Base-by-base conservation (phyloP, 1,140 invertebrate genomes). In the Nephotettix cincticeps region DNA sequence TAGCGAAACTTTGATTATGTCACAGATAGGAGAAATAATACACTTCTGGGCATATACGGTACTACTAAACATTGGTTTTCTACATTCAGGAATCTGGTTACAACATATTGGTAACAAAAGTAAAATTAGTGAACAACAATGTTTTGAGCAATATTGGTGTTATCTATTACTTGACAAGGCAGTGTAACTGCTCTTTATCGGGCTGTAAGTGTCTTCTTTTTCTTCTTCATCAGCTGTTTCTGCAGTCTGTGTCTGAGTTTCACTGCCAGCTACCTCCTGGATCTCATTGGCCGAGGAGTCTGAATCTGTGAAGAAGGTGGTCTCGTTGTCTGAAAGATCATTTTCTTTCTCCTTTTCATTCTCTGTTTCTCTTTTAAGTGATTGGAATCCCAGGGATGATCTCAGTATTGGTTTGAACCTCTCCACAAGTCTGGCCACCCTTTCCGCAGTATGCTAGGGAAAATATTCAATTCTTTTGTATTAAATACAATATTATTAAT, bases 361-460 rank as follows among this genome's bases (percentile, higher is more conserved):
- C 2, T 70, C 69, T n/a, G 72, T 70, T 30, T 73, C 66, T 14
- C 72, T 29, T 68, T 71, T 75, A 17, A 47, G 65, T 25, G 74
- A 63, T 40, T 65, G 71, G 11, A 72, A 63, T n/a, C 74, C 72
- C 11, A 74, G 28, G 1, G 68, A 71, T 13, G 68, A 71, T 1
- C 76, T 32, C 1, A 75, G 63, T 0, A 77, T 27, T 11, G 73
- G 71, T 45, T 76, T 77, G 28, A 77, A 29, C 14, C 69, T 68
- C 13, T 74, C 72, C 9, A 75, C 68, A 0, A 77, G 54, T 13
- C 76, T 68, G 0, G 73, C 75, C 0, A 77, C 17, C 40, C 76
- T 64, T 25, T 71, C 63, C 1, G 76, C 76, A 0, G 75, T 74
- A n/a, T 74, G 73, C 76, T 77, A 70, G 14, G 70, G 56, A 28